Evolutionary conservation across 2,113 vertebrate genomes (phyloP).

Genomic region (Prochilodus magdalenae): DNA sequence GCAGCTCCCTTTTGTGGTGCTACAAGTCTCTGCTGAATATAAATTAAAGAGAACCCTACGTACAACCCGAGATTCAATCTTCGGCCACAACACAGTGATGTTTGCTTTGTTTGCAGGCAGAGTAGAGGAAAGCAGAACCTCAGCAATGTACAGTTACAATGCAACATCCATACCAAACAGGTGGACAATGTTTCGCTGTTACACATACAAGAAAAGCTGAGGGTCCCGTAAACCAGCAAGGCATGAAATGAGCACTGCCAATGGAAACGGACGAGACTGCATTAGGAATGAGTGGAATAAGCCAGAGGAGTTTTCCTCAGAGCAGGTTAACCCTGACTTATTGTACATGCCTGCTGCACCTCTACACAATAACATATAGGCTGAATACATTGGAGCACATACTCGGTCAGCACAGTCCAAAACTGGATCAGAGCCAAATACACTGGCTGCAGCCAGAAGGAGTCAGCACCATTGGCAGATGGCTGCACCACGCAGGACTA

Average conservation of each 20-base stretch:
- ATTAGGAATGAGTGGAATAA: too few species aligned
- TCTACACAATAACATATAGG: too few species aligned
- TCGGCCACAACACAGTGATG: neutral
- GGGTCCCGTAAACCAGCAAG: neutral
- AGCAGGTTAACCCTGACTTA: neutral
- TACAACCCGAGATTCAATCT: too few species aligned
- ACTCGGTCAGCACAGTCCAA: neutral
- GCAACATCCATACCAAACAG: neutral
- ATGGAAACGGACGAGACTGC: neutral
- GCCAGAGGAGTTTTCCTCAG: neutral
- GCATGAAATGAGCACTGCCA: constrained; percentile 10
- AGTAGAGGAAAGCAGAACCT: neutral
- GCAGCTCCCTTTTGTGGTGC: too few species aligned
- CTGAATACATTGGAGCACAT: neutral
- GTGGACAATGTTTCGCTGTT: neutral
- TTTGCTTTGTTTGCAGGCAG: neutral
- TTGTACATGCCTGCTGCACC: neutral
- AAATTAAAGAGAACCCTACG: too few species aligned
- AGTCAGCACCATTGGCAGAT: too few species aligned
- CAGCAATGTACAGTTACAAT: neutral
- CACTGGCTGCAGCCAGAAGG: too few species aligned
- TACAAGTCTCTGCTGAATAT: too few species aligned
- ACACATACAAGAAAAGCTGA: neutral
- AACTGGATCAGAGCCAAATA: neutral
- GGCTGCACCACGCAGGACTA: too few species aligned